Base-by-base conservation (phyloP, 2,113 vertebrate species). In the Perognathus longimembris region DNA sequence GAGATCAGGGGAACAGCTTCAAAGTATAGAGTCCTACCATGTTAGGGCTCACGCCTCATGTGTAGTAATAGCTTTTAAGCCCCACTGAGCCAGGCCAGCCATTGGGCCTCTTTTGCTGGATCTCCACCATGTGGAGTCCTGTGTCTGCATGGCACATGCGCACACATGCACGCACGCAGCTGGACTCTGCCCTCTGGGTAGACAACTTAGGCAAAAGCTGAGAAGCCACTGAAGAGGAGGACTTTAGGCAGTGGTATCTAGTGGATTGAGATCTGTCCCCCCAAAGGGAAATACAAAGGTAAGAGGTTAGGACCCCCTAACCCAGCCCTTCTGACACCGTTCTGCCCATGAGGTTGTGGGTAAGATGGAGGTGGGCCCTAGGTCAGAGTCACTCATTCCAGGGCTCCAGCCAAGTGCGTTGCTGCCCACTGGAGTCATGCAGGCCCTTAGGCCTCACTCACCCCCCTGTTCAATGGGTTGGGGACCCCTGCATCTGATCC, bases 391-490 rank as follows among this genome's bases (percentile, higher is more conserved):
- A 57, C 64, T 11, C 2, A 3, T 73, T 67, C 69, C 42, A 50
- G 32, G 45, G n/a, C 80, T 67, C 61, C 28, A 54, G 61, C 34
- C 30, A 38, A 32, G 28, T 9, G 18, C 22, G 12, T 28, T 69
- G 67, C 12, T 76, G 17, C 59, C 59, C 30, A 22, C 18, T 34
- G 2, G 75, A 59, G 79, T 75, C 69, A 57, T 28, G 30, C 12
- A 42, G 54, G 63, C 36, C 64, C 75, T 84, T 32, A 32, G 81
- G 73, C 22, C 75, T 91, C 69, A 18, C 45, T 85, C 28, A 89
- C 34, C 45, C 2, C 71, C 93, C n/a, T 21, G 7, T 81, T 69
- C 15, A n/a, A 17, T 11, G 15, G 59, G 26, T 9, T 66, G 18
- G 32, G 17, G 6, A n/a, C 32, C 40, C n/a, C 36, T 28, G 36